phyloP scores from a whole-genome alignment of 2,797 vertebrate genomes.

The Falco rusticolus region DNA sequence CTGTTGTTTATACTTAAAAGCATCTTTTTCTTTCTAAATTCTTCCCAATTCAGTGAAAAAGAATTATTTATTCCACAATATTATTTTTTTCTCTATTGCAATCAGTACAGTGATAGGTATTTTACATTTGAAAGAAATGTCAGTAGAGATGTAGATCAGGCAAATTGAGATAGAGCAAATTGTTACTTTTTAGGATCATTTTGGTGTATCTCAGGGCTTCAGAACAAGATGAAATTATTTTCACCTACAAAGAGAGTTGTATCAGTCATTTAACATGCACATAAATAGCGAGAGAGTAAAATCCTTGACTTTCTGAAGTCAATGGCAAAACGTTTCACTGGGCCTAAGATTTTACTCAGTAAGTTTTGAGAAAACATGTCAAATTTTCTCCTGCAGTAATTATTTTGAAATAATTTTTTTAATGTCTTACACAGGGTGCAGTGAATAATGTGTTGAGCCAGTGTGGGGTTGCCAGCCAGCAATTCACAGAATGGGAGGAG shows the following conservation, averaged over 20 bases:
- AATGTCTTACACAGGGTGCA: not conserved
- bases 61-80: not conserved
- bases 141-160: not conserved
- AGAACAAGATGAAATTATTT: not conserved
- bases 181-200: not conserved
- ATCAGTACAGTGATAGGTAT: not conserved
- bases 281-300: not conserved
- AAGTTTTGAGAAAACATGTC: not conserved
- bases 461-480: not conserved
- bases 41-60: not conserved
- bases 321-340: not conserved
- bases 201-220: not conserved
- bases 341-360: not conserved
- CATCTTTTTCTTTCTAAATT: not conserved
- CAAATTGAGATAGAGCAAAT: not conserved
- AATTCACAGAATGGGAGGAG: not conserved
- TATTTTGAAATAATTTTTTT: not conserved
- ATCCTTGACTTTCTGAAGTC: not conserved
- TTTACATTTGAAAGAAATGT: constrained; percentile 32
- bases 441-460: not conserved
- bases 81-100: not conserved
- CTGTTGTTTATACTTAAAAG: not conserved
- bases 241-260: not conserved
- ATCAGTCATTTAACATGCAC: not conserved
- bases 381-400: not conserved